phyloP scores from a whole-genome alignment of 2,888 invertebrate species.

The Colletes collaris region DNA sequence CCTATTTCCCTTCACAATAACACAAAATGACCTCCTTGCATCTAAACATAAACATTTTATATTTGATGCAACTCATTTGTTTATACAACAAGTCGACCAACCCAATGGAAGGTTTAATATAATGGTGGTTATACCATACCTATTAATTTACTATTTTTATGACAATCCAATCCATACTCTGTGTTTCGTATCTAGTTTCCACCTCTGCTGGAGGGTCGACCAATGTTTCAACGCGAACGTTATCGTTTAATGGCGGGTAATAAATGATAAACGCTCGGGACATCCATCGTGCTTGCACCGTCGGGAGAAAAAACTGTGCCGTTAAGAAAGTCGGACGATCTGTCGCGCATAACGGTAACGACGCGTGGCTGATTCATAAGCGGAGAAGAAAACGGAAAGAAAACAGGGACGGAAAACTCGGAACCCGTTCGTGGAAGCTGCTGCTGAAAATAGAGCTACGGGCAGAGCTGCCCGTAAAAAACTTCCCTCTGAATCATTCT shows the following conservation, averaged over 20 bases:
- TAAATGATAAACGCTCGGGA: constrained; percentile 39
- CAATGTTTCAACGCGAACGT: background rate
- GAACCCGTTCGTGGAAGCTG: constrained; percentile 42
- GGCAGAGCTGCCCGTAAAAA: constrained; percentile 48
- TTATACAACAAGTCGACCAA: too few relatives aligned
- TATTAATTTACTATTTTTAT: too few relatives aligned
- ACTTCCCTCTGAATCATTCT: constrained; percentile 61
- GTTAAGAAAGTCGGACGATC: constrained; percentile 50
- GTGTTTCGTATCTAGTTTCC: background rate
- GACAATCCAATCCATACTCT: too few relatives aligned
- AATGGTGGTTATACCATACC: too few relatives aligned
- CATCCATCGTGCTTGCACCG: constrained; percentile 42
- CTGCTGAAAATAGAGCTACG: constrained; percentile 29
- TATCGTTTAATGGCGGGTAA: constrained; percentile 39
- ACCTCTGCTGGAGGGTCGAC: background rate
- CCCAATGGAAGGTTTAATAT: too few relatives aligned
- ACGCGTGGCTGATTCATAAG: constrained; percentile 64
- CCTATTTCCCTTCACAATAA: too few relatives aligned
- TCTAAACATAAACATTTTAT: too few relatives aligned
- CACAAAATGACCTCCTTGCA: too few relatives aligned
- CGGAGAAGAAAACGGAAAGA: constrained; percentile 42
- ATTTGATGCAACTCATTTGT: too few relatives aligned
- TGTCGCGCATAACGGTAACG: constrained; percentile 63
- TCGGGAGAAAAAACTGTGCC: constrained; percentile 33
- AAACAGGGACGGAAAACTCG: constrained; percentile 38